Conservation (phyloP, 2,797 vertebrate species). For the Takifugu rubripes region DNA sequence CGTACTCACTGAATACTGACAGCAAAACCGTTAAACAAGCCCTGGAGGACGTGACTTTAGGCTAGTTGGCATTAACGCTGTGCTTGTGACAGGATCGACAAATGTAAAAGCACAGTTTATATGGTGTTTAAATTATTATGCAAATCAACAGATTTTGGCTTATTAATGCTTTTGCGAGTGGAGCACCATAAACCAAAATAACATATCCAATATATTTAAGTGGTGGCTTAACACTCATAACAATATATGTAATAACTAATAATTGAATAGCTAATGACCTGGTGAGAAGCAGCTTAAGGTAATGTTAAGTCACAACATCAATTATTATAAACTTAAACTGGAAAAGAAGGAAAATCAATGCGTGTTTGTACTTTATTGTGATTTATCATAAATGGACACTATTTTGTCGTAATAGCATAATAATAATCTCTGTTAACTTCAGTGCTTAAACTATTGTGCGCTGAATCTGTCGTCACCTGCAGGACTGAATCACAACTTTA, state of each 20-base stretch:
- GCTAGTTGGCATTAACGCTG: neutral
- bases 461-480: neutral
- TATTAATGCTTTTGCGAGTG: neutral
- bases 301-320: too few relatives aligned
- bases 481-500: constrained; percentile 3
- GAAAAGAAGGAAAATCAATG: too few relatives aligned
- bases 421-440: neutral
- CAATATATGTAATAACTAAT: too few relatives aligned
- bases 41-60: neutral
- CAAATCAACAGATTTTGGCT: neutral
- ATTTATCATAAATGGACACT: too few relatives aligned
- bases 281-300: too few relatives aligned
- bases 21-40: neutral
- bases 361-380: too few relatives aligned
- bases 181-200: neutral
- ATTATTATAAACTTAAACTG: too few relatives aligned
- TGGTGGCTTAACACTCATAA: too few relatives aligned
- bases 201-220: too few relatives aligned
- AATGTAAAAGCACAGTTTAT: neutral
- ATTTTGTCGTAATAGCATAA: neutral
- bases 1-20: neutral
- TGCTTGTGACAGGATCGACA: neutral
- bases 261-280: too few relatives aligned
- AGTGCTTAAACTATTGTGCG: neutral
- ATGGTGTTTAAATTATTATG: neutral